A percentile compares a stretch with the other conserved stretches of the same genome.
These are phyloP conservation scores for Enteromius mattozi DNA, from an alignment of 2,797 vertebrate species.

Conservation along the genomic window DNA sequence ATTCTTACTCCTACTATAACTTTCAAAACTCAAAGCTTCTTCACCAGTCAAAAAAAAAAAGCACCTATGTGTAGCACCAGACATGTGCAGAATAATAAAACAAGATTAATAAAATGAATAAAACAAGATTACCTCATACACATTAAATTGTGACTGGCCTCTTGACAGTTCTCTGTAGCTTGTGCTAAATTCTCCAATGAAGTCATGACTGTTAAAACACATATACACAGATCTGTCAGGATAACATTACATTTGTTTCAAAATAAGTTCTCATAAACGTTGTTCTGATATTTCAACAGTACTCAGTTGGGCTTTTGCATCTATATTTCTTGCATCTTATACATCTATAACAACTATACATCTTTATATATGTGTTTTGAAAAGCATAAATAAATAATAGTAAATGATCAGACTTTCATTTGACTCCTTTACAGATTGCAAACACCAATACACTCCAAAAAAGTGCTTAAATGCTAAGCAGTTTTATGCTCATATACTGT, in stretches of 20 bases:
- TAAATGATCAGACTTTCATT: too few relatives aligned
- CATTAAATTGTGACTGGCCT: constrained; percentile 97
- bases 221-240: constrained; percentile 34
- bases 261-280: constrained; percentile 12
- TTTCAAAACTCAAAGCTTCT: background rate
- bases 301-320: background rate
- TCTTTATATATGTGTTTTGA: too few relatives aligned
- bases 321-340: too few relatives aligned
- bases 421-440: too few relatives aligned
- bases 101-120: background rate
- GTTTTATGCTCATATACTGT: background rate
- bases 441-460: background rate
- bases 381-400: too few relatives aligned
- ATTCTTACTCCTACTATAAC: too few relatives aligned
- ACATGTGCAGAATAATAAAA: background rate
- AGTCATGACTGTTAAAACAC: constrained; percentile 86
- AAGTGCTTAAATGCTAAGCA: background rate
- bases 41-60: background rate
- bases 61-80: background rate
- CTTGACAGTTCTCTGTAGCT: constrained; percentile 95
- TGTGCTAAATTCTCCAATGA: constrained; percentile 97
- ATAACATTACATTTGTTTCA: constrained; percentile 3
- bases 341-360: too few relatives aligned
- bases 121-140: constrained; percentile 86
- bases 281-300: constrained; percentile 8